Conservation (phyloP, 2,113 vertebrate genomes). For the Scophthalmus maximus region DNA sequence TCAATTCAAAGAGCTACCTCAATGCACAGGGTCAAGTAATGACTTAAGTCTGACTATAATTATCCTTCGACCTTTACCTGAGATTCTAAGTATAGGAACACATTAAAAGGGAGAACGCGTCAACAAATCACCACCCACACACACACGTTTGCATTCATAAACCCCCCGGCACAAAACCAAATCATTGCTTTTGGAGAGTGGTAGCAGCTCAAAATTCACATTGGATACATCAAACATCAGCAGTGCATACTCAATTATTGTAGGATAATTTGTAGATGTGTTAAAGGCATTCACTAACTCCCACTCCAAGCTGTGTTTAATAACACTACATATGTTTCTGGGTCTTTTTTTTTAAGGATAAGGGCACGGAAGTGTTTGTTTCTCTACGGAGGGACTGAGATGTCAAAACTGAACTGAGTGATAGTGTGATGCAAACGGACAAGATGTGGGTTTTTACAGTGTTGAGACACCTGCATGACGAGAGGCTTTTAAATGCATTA, state of each 20-base stretch:
- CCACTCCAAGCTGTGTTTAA: slow-evolving; percentile 24
- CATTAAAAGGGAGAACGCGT: slow-evolving; percentile 37
- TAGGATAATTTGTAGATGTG: slow-evolving; percentile 19
- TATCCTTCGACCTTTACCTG: slow-evolving; percentile 69
- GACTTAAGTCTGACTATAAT: slow-evolving; percentile 23
- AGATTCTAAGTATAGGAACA: slow-evolving; percentile 64
- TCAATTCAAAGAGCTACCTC: slow-evolving; percentile 55
- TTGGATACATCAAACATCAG: slow-evolving; percentile 42
- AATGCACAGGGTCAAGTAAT: slow-evolving; percentile 52
- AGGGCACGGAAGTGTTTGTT: slow-evolving; percentile 28
- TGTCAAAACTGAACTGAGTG: slow-evolving; percentile 8
- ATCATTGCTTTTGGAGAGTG: slow-evolving; percentile 55
- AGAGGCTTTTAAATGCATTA: slow-evolving; percentile 26
- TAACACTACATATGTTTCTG: slow-evolving; percentile 43
- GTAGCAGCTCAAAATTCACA: slow-evolving; percentile 59
- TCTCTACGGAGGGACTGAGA: slow-evolving; percentile 11
- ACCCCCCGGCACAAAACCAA: slow-evolving; percentile 14
- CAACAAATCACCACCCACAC: slow-evolving; percentile 4
- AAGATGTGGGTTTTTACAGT: slow-evolving; percentile 1
- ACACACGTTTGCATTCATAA: slow-evolving; percentile 38
- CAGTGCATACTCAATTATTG: slow-evolving; percentile 6
- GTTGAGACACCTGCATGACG: not conserved
- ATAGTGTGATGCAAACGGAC: slow-evolving; percentile 5
- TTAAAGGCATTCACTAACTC: slow-evolving; percentile 3
- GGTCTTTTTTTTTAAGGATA: slow-evolving; percentile 37